Evolutionary conservation across 2,797 vertebrate species (phyloP), one percentile per base, ranked within the genome.

Genomic region (Sebastes kiyomatsui): DNA sequence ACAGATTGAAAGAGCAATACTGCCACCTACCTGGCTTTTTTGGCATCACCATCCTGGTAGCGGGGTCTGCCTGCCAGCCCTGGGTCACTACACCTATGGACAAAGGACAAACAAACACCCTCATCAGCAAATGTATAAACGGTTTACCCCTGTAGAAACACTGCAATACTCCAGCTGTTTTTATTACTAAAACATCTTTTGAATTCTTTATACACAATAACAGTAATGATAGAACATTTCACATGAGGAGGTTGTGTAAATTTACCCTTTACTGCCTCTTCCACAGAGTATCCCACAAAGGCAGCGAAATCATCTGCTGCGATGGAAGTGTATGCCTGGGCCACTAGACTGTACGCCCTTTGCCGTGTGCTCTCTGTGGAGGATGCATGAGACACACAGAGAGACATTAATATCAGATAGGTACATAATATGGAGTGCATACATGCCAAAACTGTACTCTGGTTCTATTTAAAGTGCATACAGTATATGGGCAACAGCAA

Each of bases 301-400:
- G 98, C 97, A 2, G 99, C 97, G 3, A 99, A 98, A 66, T 99
- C 98, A 0, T 99, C 97, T 0, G 97, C 98, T 1, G 96, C 87
- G 88, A 99, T 99, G 32, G 99, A 99, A 14, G 98, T 99, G 87
- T 99, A 99, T 0, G 98, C 98, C 92, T 99, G 99, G 4, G 98
- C 97, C 82, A 99, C 98, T 38, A 99, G 93, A 6, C 96, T 90
- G 69, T 99, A 98, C 1, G 98, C 98, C 49, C 98, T 92, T 62
- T 97, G 96, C 75, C 98, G 94, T 0, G 97, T 99, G 4, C 97
- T 96, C 89, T 99, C 93, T 93, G 89, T 27, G 16, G 56, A 75
- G 54, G n/a, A 79, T 2, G 4, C 56, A 69, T 7, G 2, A 38
- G 64, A 38, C 3, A 49, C 3, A 49, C 14, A 13, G 4, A 12